Base-by-base conservation (phyloP, 1,140 invertebrate species). In the Drosophila eugracilis region DNA sequence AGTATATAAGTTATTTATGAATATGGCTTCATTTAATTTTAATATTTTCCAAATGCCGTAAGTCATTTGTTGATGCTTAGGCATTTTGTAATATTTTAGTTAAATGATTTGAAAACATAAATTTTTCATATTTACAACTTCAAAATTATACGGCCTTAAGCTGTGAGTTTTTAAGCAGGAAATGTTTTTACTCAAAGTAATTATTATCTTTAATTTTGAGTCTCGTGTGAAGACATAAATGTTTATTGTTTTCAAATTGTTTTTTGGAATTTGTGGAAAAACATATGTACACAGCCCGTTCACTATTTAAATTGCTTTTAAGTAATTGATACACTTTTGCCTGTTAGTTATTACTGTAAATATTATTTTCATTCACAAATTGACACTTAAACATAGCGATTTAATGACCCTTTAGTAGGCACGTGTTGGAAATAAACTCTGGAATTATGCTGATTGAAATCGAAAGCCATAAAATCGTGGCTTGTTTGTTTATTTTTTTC, bases 341-440 rank as follows among this genome's bases (percentile, higher is more conserved):
- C 19, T 2, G n/a, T 21, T 4, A 22, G 15, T 44, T 1, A 17
- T 15, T 9, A 0, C 5, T 4, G 66, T 26, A 26, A 66, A 15
- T 53, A 12, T 17, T 34, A 41, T 24, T 37, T 50, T 1, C 9
- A 65, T 62, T 66, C 34, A 19, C 28, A 32, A 34, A 39, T 44
- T 15, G 30, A 10, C 28, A 34, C n/a, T 15, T 15, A 17, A 26
- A 49, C 48, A 62, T 48, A 2, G 55, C 1, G 2, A 5, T 48
- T 63, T 44, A 54, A 63, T 54, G 42, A 10, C 48, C 36, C 30
- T 37, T 74, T 74, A 63, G 69, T 6, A 4, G 22, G 34, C 57
- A 63, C 70, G 70, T 74, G 70, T 63, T 41, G 30, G 37, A 74
- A 74, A 74, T 74, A 72, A 72, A 47, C 32, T 7, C n/a, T 39